Percentiles rank a stretch among this genome's conserved stretches.
These are phyloP conservation scores for Vollenhovia emeryi DNA, from an alignment of 1,140 invertebrate genomes.

Conservation along the genomic window DNA sequence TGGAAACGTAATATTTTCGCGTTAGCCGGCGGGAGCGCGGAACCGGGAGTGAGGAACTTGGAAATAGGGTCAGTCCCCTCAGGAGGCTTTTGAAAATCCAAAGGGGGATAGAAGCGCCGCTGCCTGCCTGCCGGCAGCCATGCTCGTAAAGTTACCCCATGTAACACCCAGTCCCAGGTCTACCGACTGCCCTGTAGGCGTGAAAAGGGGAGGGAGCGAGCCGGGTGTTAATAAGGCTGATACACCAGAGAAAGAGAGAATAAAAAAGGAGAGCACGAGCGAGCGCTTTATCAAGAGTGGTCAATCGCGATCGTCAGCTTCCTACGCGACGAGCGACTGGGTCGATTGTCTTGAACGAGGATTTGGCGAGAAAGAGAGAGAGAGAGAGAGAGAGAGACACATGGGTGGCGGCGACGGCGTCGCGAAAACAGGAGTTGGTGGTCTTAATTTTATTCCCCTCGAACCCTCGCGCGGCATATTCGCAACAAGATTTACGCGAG, in stretches of 20 bases:
- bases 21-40: slow-evolving; percentile 17
- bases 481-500: slow-evolving; percentile 36
- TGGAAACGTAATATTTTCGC: slow-evolving; percentile 60
- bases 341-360: neutral
- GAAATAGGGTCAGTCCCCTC: slow-evolving; percentile 58
- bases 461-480: neutral
- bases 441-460: slow-evolving; percentile 21
- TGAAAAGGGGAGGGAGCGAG: slow-evolving; percentile 36
- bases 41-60: slow-evolving; percentile 32
- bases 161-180: slow-evolving; percentile 30
- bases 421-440: neutral
- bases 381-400: neutral
- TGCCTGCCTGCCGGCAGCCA: slow-evolving; percentile 22
- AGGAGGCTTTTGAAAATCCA: slow-evolving; percentile 56
- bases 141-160: slow-evolving; percentile 52
- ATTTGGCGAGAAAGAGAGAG: neutral
- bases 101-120: slow-evolving; percentile 27
- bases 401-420: neutral
- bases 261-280: neutral
- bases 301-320: slow-evolving; percentile 27
- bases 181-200: slow-evolving; percentile 31
- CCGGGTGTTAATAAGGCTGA: slow-evolving; percentile 44
- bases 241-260: neutral
- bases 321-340: neutral
- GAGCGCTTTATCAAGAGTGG: neutral